Percentiles rank a stretch among this genome's conserved stretches.
phyloP scores from a whole-genome alignment of 2,888 invertebrate genomes.

The Rhabditoides inermis region DNA sequence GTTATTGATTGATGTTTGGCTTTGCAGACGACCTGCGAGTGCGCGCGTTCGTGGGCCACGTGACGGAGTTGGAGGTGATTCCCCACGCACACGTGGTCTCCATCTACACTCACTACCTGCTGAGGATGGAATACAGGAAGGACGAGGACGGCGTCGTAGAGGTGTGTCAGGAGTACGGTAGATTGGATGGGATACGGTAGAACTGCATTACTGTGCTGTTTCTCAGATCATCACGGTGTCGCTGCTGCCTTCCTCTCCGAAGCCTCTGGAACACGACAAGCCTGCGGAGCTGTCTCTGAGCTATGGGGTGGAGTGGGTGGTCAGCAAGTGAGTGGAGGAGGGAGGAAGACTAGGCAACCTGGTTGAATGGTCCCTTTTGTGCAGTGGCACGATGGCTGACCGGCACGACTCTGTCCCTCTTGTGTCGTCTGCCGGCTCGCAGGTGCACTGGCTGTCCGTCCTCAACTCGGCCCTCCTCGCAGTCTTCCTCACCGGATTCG shows the following conservation, averaged over 20 bases:
- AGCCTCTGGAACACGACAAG: background rate
- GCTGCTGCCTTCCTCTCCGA: slow-evolving; percentile 36
- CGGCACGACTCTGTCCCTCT: slow-evolving; percentile 52
- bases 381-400: slow-evolving; percentile 20
- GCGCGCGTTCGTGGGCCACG: slow-evolving; percentile 57
- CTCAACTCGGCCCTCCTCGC: slow-evolving; percentile 59
- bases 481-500: slow-evolving; percentile 57
- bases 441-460: slow-evolving; percentile 59
- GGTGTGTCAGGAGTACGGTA: too few relatives aligned
- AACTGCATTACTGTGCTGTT: background rate
- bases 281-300: too few relatives aligned
- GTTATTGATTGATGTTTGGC: background rate
- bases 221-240: slow-evolving; percentile 54
- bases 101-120: slow-evolving; percentile 57
- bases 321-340: too few relatives aligned
- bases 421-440: slow-evolving; percentile 57
- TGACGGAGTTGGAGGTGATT: slow-evolving; percentile 57
- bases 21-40: slow-evolving; percentile 57
- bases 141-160: too few relatives aligned
- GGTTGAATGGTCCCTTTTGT: too few relatives aligned
- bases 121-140: slow-evolving; percentile 57
- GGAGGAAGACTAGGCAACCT: too few relatives aligned
- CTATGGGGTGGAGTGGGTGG: too few relatives aligned
- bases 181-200: slow-evolving; percentile 53
- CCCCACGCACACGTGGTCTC: slow-evolving; percentile 57